A percentile compares a stretch with the other conserved stretches of the same genome.
phyloP scores from a whole-genome alignment of 2,888 invertebrate species.

The Drosophila basisetae region DNA sequence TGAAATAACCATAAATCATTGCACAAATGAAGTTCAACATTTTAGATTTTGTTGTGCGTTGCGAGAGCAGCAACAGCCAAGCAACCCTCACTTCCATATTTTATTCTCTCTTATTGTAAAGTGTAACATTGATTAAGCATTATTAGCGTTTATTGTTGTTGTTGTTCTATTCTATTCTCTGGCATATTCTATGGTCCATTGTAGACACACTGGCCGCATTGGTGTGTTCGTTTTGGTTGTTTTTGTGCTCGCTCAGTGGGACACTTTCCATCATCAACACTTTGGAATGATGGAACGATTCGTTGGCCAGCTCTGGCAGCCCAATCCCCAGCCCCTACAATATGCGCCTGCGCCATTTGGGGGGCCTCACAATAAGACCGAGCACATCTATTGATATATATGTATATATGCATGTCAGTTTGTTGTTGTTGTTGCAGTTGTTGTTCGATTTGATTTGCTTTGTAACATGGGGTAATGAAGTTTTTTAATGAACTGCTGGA shows the following conservation, averaged over 20 bases:
- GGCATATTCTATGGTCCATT: constrained; percentile 43
- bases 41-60: constrained; percentile 25
- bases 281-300: constrained; percentile 75
- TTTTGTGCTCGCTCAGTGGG: constrained; percentile 71
- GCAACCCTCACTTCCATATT: constrained; percentile 44
- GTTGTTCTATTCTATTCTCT: constrained; percentile 42
- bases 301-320: constrained; percentile 61
- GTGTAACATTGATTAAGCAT: constrained; percentile 84
- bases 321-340: constrained; percentile 30
- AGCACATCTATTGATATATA: constrained; percentile 52
- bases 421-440: constrained; percentile 33
- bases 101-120: constrained; percentile 66
- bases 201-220: constrained; percentile 51
- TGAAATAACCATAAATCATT: constrained; percentile 76
- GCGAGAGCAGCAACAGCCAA: constrained; percentile 10
- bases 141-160: constrained; percentile 78
- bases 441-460: constrained; percentile 61
- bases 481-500: constrained; percentile 66
- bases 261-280: constrained; percentile 79
- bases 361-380: constrained; percentile 26
- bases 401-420: background rate
- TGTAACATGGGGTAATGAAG: constrained; percentile 54
- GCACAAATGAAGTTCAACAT: constrained; percentile 71
- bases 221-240: constrained; percentile 35
- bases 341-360: constrained; percentile 57